Conservation (phyloP, 2,888 invertebrate genomes). For the Philonicus albiceps region DNA sequence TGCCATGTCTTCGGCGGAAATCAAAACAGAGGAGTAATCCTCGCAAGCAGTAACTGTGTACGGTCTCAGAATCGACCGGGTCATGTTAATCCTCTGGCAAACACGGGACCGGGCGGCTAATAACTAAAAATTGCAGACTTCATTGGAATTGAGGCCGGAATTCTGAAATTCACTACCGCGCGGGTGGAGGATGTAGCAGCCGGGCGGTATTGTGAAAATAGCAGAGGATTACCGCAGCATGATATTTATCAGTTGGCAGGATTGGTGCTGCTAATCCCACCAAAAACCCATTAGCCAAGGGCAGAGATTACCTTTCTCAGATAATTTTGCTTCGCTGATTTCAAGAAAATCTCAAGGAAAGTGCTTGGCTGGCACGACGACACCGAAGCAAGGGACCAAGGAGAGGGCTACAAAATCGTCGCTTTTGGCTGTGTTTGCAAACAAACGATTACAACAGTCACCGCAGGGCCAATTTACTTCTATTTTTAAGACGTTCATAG, state of each 20-base stretch:
- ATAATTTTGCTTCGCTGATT: conserved; percentile 29
- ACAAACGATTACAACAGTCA: conserved; percentile 43
- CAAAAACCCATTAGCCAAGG: conserved; percentile 40
- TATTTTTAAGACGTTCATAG: neutral
- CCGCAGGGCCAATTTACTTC: conserved; percentile 7
- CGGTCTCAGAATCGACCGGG: neutral
- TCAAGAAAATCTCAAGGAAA: neutral
- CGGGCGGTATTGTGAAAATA: conserved; percentile 18
- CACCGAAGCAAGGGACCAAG: neutral
- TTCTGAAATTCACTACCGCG: too few species aligned
- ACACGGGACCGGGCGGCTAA: conserved; percentile 11
- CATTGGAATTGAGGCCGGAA: neutral
- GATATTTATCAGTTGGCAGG: conserved; percentile 26
- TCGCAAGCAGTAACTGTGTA: neutral
- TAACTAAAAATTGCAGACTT: conserved; percentile 27
- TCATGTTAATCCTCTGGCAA: neutral
- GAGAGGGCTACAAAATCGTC: neutral
- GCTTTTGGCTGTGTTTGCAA: conserved; percentile 42
- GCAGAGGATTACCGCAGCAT: conserved; percentile 31
- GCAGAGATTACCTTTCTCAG: conserved; percentile 30
- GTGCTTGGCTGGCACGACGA: neutral
- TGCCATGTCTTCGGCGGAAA: neutral
- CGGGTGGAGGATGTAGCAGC: neutral
- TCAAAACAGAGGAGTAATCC: neutral
- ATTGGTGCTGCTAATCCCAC: conserved; percentile 32